phyloP scores from a whole-genome alignment of 1,140 invertebrate species.

The Carposina sasakii region DNA sequence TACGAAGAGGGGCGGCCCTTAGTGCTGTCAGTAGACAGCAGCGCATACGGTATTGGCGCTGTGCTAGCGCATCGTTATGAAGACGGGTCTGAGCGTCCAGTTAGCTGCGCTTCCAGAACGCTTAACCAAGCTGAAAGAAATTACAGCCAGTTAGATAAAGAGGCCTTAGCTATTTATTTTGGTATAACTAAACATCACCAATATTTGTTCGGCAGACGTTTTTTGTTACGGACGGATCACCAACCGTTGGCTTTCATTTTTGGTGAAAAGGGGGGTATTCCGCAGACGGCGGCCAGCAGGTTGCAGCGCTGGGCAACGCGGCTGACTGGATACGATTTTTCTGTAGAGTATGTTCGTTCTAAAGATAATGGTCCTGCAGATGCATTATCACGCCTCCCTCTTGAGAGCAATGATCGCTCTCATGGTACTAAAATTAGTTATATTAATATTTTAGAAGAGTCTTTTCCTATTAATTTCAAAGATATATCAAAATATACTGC shows the following conservation, averaged over 20 bases:
- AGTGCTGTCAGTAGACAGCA: background rate
- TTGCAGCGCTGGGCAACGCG: background rate
- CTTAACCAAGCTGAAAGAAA: background rate
- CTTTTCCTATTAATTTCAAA: too few relatives aligned
- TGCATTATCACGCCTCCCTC: background rate
- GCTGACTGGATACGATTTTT: background rate
- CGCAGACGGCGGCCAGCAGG: background rate
- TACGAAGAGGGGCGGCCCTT: background rate
- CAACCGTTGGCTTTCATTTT: constrained; percentile 2
- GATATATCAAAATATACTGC: too few relatives aligned
- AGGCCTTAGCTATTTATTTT: background rate
- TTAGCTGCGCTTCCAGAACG: background rate
- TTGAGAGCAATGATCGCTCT: too few relatives aligned
- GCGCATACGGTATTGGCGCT: background rate
- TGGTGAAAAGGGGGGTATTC: background rate
- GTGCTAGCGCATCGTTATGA: background rate
- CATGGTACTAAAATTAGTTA: too few relatives aligned
- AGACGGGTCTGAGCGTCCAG: background rate
- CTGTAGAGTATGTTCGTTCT: background rate
- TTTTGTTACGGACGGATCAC: background rate
- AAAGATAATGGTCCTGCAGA: too few relatives aligned
- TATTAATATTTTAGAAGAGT: too few relatives aligned
- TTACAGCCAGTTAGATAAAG: constrained; percentile 2
- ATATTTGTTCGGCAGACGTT: background rate
- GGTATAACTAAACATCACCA: background rate